Conservation (phyloP, 2,888 invertebrate genomes). For the Caenorhabditis doughertyi region DNA sequence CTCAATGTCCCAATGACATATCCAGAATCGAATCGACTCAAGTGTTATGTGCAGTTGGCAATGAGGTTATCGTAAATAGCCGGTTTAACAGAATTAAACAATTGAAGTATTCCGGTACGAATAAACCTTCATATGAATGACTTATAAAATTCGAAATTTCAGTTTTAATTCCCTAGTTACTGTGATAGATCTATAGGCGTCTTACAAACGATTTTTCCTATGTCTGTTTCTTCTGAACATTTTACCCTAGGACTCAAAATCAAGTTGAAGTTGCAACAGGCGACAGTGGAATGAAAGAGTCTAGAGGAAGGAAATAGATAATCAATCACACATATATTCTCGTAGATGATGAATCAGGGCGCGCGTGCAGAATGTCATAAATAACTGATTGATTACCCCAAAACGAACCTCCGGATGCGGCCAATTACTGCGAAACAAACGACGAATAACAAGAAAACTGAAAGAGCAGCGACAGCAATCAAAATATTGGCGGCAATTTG, state of each 20-base stretch:
- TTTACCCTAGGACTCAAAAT: slow-evolving; percentile 1
- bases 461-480: slow-evolving; percentile 57
- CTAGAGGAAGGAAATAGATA: slow-evolving; percentile 33
- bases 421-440: slow-evolving; percentile 61
- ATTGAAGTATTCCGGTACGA: neutral
- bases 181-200: no score
- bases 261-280: slow-evolving; percentile 12
- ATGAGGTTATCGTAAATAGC: slow-evolving; percentile 37
- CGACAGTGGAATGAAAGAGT: neutral
- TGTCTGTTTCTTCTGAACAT: neutral
- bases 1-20: slow-evolving; percentile 52
- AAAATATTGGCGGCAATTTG: slow-evolving; percentile 49
- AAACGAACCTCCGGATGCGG: slow-evolving; percentile 63
- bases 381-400: slow-evolving; percentile 51
- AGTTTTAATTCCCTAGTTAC: no score
- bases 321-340: slow-evolving; percentile 51
- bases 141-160: neutral
- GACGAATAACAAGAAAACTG: slow-evolving; percentile 51
- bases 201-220: no score
- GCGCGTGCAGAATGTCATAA: slow-evolving; percentile 60
- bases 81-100: neutral
- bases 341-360: slow-evolving; percentile 58
- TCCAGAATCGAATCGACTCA: slow-evolving; percentile 57
- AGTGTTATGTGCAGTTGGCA: slow-evolving; percentile 43
- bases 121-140: no score